Percentiles rank a stretch among this genome's conserved stretches.
These are phyloP conservation scores for Melikaiella ostensackeni DNA, from an alignment of 2,888 invertebrate species.

Conservation along the genomic window DNA sequence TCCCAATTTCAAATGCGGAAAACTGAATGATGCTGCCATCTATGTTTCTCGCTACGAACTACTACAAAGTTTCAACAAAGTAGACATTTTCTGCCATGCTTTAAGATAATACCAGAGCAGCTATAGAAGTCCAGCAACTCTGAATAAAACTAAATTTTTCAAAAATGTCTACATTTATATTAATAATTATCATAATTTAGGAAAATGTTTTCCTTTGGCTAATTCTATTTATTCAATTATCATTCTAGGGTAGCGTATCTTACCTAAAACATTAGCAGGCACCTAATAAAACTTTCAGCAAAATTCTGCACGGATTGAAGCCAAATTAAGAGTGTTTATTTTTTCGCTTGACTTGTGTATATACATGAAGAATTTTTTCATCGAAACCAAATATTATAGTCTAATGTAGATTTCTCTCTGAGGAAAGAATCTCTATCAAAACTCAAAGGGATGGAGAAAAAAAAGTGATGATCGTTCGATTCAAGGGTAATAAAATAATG, in stretches of 20 bases:
- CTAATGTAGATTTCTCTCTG: constrained; percentile 27
- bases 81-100: background rate
- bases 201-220: no score
- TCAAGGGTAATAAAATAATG: constrained; percentile 67
- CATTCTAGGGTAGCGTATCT: no score
- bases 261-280: background rate
- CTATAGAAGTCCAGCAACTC: no score
- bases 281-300: background rate
- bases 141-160: no score
- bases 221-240: no score
- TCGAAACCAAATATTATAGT: constrained; percentile 35
- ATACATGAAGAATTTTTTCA: constrained; percentile 68
- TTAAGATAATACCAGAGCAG: background rate
- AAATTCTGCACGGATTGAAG: background rate
- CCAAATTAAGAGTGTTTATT: constrained; percentile 45
- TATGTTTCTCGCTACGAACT: background rate
- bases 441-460: constrained; percentile 62
- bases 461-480: constrained; percentile 61
- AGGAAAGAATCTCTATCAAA: constrained; percentile 38
- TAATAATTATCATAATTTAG: no score
- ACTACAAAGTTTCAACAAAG: background rate
- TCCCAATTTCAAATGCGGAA: background rate
- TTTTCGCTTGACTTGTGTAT: constrained; percentile 70
- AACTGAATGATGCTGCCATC: constrained; percentile 13
- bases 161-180: no score